Percentiles rank a stretch among this genome's conserved stretches.
Conservation (phyloP, 2,888 invertebrate genomes). For the Camptogramma bilineatum region DNA sequence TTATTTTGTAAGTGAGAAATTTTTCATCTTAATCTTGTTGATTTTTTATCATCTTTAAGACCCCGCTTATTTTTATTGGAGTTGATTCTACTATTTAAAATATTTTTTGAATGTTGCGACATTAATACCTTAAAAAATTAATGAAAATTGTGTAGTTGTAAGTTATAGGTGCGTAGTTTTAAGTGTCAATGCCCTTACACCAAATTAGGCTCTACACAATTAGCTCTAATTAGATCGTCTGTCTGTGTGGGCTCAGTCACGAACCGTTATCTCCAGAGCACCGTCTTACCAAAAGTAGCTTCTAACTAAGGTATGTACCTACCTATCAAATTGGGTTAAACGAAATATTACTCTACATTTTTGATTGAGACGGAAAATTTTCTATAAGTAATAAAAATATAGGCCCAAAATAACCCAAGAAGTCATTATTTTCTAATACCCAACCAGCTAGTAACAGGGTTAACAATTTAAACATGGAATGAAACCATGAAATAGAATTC, state of each 20-base stretch:
- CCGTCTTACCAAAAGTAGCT: background rate
- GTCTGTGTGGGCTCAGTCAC: constrained; percentile 24
- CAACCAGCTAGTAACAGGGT: background rate
- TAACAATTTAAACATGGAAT: background rate
- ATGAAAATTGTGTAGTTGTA: no score
- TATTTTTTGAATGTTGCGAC: no score
- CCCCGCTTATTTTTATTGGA: constrained; percentile 2
- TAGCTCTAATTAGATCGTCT: constrained; percentile 6
- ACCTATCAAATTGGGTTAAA: constrained; percentile 18
- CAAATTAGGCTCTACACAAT: constrained; percentile 7
- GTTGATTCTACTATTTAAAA: background rate
- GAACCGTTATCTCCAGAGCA: constrained; percentile 15
- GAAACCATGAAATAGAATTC: background rate
- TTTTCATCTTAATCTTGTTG: constrained; percentile 34
- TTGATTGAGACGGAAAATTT: background rate
- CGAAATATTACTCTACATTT: background rate
- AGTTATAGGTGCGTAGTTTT: background rate
- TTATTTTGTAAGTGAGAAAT: constrained; percentile 34
- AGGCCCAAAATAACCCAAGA: background rate
- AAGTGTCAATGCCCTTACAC: constrained; percentile 13
- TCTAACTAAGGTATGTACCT: background rate
- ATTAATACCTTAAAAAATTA: no score
- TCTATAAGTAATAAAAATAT: background rate
- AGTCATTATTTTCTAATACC: background rate
- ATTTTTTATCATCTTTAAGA: constrained; percentile 13